These are phyloP conservation scores for roundworm (Caenorhabditis elegans) DNA, from an alignment of 1,140 invertebrate species.

Conservation along the genomic window DNA sequence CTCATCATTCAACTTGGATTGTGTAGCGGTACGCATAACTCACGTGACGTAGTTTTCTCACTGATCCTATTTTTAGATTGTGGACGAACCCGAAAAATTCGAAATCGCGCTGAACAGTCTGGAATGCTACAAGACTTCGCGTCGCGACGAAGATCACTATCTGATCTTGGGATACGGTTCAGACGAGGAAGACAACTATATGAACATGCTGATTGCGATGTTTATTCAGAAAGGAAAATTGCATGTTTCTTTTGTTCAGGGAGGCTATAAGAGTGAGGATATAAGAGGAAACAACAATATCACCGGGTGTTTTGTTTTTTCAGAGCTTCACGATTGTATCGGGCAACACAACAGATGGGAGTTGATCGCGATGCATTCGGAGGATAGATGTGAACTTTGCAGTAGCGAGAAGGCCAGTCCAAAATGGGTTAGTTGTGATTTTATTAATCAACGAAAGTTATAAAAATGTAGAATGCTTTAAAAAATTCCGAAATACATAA, in stretches of 20 bases:
- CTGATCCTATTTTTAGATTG: conserved; percentile 73
- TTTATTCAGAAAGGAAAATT: conserved; percentile 90
- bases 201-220: conserved; percentile 95
- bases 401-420: neutral
- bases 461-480: too few species aligned
- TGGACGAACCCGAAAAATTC: conserved; percentile 91
- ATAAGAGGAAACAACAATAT: too few species aligned
- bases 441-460: neutral
- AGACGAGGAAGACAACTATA: conserved; percentile 75
- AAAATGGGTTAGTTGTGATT: neutral
- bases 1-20: conserved; percentile 95
- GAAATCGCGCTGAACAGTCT: conserved; percentile 89
- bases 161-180: conserved; percentile 94
- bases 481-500: too few species aligned
- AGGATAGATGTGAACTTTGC: neutral
- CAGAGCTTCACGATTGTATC: conserved; percentile 64
- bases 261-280: conserved; percentile 79
- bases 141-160: conserved; percentile 73
- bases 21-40: conserved; percentile 63
- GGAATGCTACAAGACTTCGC: conserved; percentile 70
- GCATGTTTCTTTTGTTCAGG: conserved; percentile 86
- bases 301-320: conserved; percentile 15
- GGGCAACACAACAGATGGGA: conserved; percentile 50
- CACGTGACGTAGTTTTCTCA: conserved; percentile 35
- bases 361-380: conserved; percentile 51